Conservation (phyloP, 2,113 vertebrate genomes). For the Cepphus grylle region DNA sequence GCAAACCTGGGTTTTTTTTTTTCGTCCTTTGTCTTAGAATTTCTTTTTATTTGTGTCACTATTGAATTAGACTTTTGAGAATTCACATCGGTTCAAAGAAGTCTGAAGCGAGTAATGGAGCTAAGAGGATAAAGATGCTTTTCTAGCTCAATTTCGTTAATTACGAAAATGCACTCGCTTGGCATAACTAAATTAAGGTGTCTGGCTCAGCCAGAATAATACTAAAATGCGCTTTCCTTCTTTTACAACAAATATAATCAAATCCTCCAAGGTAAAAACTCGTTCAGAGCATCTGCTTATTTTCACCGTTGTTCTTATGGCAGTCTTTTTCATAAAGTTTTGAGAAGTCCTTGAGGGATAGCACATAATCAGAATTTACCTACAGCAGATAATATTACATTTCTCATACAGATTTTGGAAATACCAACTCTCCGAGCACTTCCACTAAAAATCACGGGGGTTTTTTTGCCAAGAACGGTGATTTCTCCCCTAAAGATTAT, state of each 20-base stretch:
- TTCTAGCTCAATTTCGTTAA: not conserved
- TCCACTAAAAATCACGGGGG: not conserved
- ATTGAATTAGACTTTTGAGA: not conserved
- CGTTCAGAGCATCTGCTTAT: not conserved
- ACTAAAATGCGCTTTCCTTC: not conserved
- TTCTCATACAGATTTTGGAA: not conserved
- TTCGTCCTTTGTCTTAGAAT: not conserved
- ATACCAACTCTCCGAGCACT: not conserved
- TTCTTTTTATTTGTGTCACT: not conserved
- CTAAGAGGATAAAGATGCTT: not conserved
- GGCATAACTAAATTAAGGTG: not conserved
- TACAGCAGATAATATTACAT: not conserved
- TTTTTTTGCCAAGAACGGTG: not conserved
- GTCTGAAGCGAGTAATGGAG: not conserved
- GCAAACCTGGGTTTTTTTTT: not conserved
- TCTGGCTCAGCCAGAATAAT: not conserved
- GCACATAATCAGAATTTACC: not conserved
- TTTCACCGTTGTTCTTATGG: not conserved
- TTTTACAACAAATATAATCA: not conserved
- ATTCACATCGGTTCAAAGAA: not conserved
- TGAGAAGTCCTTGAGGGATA: not conserved
- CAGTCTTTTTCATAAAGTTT: not conserved
- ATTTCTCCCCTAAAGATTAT: not conserved
- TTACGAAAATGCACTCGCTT: conserved; percentile 13
- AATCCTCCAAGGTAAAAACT: not conserved